These are phyloP conservation scores for Callimorpha dominula DNA, from an alignment of 2,888 invertebrate genomes.

Conservation along the genomic window DNA sequence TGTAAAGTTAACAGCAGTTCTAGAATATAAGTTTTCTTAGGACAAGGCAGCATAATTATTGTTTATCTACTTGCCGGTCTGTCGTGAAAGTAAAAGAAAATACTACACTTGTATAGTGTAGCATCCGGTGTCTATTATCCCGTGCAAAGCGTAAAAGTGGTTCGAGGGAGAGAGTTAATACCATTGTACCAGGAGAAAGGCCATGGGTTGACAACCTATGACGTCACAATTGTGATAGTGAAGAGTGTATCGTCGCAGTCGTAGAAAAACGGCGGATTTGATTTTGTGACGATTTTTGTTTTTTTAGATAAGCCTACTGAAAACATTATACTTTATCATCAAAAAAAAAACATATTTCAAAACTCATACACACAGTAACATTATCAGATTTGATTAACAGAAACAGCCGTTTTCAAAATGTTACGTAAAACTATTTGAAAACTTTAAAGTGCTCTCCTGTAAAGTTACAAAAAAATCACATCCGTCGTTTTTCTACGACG, in stretches of 20 bases:
- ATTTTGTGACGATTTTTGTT: no score
- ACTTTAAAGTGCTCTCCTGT: no score
- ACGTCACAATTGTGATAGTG: conserved; percentile 4
- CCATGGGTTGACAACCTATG: conserved; percentile 16
- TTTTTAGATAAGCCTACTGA: no score
- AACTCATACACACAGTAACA: no score
- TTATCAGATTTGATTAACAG: no score
- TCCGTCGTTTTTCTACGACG: no score
- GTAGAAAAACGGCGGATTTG: no score
- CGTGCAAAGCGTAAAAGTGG: conserved; percentile 18
- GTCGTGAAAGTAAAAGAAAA: conserved; percentile 21
- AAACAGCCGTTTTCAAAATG: no score
- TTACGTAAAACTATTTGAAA: no score
- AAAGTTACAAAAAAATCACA: no score
- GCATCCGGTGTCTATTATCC: conserved; percentile 17
- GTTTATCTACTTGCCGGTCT: neutral
- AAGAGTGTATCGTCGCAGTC: neutral
- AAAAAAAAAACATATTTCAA: no score
- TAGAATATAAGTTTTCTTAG: neutral
- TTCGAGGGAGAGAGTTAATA: conserved; percentile 14
- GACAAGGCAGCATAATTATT: neutral
- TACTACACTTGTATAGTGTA: neutral
- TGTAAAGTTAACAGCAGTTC: neutral
- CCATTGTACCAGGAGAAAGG: conserved; percentile 18
- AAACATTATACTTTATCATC: no score